phyloP scores from a whole-genome alignment of 2,113 vertebrate genomes.

The Rhipidura dahli region DNA sequence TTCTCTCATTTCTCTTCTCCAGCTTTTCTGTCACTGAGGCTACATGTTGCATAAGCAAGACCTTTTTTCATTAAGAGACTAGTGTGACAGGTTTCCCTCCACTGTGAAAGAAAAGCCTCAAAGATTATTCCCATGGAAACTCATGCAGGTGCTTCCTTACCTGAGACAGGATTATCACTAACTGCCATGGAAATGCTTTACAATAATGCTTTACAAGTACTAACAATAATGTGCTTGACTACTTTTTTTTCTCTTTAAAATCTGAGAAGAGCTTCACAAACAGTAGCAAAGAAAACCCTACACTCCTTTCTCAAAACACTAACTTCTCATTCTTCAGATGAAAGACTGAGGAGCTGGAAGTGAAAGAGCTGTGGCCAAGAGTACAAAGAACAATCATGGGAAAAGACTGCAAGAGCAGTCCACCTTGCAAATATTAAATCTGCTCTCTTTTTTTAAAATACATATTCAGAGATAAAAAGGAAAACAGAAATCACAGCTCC shows the following conservation, averaged over 20 bases:
- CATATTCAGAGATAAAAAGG: neutral
- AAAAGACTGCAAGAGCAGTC: neutral
- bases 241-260: neutral
- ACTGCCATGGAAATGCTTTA: neutral
- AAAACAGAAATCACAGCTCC: neutral
- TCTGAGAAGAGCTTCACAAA: neutral
- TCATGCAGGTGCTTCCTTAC: neutral
- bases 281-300: neutral
- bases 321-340: neutral
- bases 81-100: neutral
- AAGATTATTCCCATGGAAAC: slow-evolving; percentile 58
- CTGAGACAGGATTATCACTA: neutral
- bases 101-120: neutral
- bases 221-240: neutral
- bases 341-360: neutral
- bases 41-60: neutral
- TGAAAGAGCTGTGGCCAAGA: neutral
- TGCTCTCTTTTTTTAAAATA: neutral
- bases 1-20: neutral
- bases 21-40: neutral
- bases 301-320: neutral
- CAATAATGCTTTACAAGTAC: neutral
- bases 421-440: neutral
- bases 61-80: neutral
- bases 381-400: neutral